These are phyloP conservation scores for Pseudopodoces humilis DNA, from an alignment of 2,113 vertebrate species.

Conservation along the genomic window DNA sequence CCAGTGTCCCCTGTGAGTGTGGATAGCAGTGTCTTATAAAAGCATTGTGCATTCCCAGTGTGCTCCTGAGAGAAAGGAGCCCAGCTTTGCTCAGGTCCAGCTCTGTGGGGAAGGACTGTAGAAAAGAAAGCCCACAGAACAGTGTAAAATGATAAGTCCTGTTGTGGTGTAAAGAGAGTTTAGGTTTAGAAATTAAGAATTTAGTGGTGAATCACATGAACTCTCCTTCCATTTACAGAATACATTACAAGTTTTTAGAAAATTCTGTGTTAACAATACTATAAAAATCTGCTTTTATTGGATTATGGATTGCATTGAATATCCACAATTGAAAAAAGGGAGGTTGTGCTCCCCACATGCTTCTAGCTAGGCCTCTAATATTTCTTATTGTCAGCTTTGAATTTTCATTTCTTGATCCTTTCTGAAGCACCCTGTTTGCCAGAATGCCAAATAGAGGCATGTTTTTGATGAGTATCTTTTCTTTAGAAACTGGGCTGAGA, in stretches of 20 bases:
- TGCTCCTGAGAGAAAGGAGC: neutral
- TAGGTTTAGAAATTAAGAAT: neutral
- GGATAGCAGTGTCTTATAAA: neutral
- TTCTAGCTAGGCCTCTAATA: neutral
- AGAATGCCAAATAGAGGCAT: conserved; percentile 53
- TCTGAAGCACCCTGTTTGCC: neutral
- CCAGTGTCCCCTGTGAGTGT: neutral
- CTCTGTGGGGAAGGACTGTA: neutral
- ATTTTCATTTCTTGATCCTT: neutral
- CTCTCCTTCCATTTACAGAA: neutral
- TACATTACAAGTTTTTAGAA: neutral
- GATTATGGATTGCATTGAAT: neutral
- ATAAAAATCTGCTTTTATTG: neutral
- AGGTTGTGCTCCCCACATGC: neutral
- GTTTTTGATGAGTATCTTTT: conserved; percentile 30
- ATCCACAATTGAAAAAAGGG: neutral
- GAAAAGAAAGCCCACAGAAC: neutral
- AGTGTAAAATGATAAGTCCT: neutral
- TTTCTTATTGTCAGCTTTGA: neutral
- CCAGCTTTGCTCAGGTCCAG: neutral
- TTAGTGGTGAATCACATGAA: neutral
- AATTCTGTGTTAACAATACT: neutral
- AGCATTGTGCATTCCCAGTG: neutral
- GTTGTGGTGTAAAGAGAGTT: neutral
- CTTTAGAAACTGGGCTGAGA: conserved; percentile 38